Conservation (phyloP, 1,140 invertebrate species). For the Philotrypesis tridentata region DNA sequence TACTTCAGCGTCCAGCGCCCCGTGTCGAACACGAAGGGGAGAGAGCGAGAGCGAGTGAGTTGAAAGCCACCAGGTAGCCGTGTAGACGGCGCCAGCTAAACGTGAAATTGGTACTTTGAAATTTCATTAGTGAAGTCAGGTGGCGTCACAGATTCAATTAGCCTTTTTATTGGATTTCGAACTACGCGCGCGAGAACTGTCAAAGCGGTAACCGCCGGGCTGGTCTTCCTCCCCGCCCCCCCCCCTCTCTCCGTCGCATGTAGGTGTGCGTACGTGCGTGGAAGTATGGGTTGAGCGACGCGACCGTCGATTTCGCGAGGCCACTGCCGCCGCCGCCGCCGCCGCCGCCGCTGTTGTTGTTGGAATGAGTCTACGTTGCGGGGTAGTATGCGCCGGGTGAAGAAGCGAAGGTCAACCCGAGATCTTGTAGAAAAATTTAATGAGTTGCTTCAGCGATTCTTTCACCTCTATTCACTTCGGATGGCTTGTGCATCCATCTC, state of each 20-base stretch:
- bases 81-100: constrained; percentile 60
- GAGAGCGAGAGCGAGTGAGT: too few species aligned
- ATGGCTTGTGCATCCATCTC: too few species aligned
- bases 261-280: neutral
- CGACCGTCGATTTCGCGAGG: neutral
- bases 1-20: constrained; percentile 28
- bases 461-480: too few species aligned
- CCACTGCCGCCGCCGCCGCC: too few species aligned
- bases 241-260: neutral
- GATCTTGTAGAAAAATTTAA: too few species aligned
- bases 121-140: constrained; percentile 74
- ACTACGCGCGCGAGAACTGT: constrained; percentile 68
- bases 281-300: neutral
- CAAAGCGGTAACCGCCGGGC: constrained; percentile 61
- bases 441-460: too few species aligned
- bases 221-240: neutral
- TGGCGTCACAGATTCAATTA: constrained; percentile 75
- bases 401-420: too few species aligned
- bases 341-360: too few species aligned
- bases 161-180: constrained; percentile 73
- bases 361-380: neutral
- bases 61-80: neutral
- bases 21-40: constrained; percentile 11
- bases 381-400: neutral
- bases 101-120: constrained; percentile 74